phyloP scores from a whole-genome alignment of 2,888 invertebrate genomes.

The Drosophila pseudotalamancana region DNA sequence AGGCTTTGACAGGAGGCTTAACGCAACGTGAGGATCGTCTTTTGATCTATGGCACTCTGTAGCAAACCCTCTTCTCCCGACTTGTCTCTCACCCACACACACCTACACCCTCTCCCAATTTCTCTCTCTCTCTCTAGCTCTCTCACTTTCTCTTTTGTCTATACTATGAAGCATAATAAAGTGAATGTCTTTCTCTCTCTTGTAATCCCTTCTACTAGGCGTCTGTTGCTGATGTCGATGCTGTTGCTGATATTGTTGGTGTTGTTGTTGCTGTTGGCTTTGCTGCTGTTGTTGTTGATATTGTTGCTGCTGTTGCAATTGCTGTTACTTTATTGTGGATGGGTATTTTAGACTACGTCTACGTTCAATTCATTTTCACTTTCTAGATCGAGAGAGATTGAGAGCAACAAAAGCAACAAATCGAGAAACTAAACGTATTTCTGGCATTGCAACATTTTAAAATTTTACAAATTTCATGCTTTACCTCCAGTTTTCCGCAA shows the following conservation, averaged over 20 bases:
- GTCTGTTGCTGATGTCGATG: constrained; percentile 6
- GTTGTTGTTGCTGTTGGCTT: constrained; percentile 16
- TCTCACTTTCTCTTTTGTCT: constrained; percentile 5
- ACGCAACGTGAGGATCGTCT: constrained; percentile 17
- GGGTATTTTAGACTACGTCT: constrained; percentile 73
- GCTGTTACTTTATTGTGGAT: constrained; percentile 62
- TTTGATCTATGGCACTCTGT: constrained; percentile 49
- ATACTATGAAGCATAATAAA: no score
- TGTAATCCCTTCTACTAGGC: background rate
- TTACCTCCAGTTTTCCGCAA: constrained; percentile 85
- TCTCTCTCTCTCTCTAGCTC: constrained; percentile 11
- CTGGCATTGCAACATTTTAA: constrained; percentile 63
- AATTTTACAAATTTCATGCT: constrained; percentile 82
- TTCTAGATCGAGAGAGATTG: constrained; percentile 76
- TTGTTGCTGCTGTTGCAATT: constrained; percentile 18
- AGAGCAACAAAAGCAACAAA: constrained; percentile 80
- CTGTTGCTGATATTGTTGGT: constrained; percentile 14
- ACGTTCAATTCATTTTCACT: constrained; percentile 74
- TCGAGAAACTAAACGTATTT: constrained; percentile 78
- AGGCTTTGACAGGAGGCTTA: constrained; percentile 16
- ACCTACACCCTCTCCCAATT: constrained; percentile 9
- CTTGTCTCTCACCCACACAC: constrained; percentile 2
- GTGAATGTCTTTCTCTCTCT: background rate
- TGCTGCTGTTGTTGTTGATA: constrained; percentile 4
- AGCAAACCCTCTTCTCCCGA: constrained; percentile 10